Evolutionary conservation across 2,797 vertebrate species (phyloP).

Genomic region (Odontamblyopus lacepedii): DNA sequence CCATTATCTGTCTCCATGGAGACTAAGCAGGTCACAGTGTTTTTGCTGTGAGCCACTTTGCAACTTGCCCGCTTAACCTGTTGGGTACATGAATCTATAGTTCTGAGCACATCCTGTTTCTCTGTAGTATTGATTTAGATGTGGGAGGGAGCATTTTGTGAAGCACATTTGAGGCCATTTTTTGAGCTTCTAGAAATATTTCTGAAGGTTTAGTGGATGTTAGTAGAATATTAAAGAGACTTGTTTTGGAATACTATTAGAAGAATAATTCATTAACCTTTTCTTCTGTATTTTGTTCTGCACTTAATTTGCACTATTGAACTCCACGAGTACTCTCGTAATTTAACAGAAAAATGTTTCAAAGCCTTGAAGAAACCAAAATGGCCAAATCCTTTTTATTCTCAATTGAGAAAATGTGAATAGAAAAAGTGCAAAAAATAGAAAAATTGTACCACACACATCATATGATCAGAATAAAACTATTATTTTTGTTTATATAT

Average conservation of each 20-base stretch:
- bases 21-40: too few species aligned
- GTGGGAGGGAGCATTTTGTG: not conserved
- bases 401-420: not conserved
- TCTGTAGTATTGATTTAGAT: constrained; percentile 6
- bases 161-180: not conserved
- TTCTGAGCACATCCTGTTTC: too few species aligned
- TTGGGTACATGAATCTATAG: too few species aligned
- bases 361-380: not conserved
- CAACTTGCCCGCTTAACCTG: too few species aligned
- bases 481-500: not conserved
- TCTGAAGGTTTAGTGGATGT: not conserved
- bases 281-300: not conserved
- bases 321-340: not conserved
- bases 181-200: not conserved
- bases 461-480: not conserved
- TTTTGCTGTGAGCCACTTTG: too few species aligned
- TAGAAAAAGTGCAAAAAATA: not conserved
- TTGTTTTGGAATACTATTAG: not conserved
- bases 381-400: not conserved
- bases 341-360: not conserved
- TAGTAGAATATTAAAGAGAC: not conserved
- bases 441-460: not conserved
- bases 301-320: not conserved
- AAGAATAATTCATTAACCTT: not conserved
- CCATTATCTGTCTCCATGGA: too few species aligned